phyloP scores from a whole-genome alignment of 2,113 vertebrate genomes.

The Nematolebias whitei region DNA sequence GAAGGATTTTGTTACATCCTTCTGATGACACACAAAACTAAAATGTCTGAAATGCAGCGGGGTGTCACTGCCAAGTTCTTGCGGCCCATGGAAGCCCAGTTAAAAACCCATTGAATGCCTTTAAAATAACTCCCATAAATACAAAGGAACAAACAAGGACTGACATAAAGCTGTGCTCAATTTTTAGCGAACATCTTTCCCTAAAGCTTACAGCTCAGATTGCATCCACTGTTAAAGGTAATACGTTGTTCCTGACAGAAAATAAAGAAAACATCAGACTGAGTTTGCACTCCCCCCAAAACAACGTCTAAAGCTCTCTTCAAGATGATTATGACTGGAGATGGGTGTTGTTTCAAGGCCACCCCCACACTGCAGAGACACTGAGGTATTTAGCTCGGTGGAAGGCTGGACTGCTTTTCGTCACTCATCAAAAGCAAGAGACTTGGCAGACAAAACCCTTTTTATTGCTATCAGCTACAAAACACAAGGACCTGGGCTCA shows the following conservation, averaged over 20 bases:
- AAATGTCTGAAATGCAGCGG: conserved; percentile 69
- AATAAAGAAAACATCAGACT: conserved; percentile 51
- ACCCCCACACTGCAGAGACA: conserved; percentile 65
- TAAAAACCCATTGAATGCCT: conserved; percentile 40
- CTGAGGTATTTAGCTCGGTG: conserved; percentile 51
- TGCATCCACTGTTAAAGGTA: conserved; percentile 53
- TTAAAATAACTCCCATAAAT: background rate
- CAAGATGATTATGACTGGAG: conserved; percentile 58
- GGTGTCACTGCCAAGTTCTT: conserved; percentile 51
- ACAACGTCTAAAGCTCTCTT: conserved; percentile 70
- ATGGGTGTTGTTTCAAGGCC: conserved; percentile 69
- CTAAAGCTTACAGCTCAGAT: conserved; percentile 40
- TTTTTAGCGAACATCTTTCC: conserved; percentile 42
- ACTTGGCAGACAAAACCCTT: conserved; percentile 51
- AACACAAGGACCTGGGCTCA: conserved; percentile 44
- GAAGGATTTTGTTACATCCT: conserved; percentile 54
- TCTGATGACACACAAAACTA: conserved; percentile 70
- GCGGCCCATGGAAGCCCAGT: conserved; percentile 14
- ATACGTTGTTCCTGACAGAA: conserved; percentile 53
- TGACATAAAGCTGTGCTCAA: conserved; percentile 31
- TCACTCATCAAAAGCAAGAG: conserved; percentile 68
- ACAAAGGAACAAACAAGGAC: conserved; percentile 25
- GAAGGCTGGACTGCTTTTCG: conserved; percentile 47
- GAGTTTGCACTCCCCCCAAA: conserved; percentile 45
- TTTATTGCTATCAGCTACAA: conserved; percentile 52